A percentile compares a stretch with the other conserved stretches of the same genome.
phyloP scores from a whole-genome alignment of 2,888 invertebrate genomes.

The Andrena bicolor region DNA sequence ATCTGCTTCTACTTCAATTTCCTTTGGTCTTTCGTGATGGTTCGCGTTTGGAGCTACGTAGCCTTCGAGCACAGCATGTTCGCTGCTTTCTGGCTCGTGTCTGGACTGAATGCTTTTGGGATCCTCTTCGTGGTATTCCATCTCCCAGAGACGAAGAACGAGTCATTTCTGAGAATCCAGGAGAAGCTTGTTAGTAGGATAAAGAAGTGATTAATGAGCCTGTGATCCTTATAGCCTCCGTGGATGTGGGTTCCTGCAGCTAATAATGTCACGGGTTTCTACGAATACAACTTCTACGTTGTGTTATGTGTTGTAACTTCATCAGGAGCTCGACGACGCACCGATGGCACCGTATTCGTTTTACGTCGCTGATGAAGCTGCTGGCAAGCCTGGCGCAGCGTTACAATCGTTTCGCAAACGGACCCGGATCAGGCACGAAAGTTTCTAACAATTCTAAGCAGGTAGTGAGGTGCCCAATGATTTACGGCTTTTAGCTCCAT shows the following conservation, averaged over 20 bases:
- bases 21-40: not conserved
- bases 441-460: too few species aligned
- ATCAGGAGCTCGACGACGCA: too few species aligned
- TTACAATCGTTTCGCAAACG: too few species aligned
- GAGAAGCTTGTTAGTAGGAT: not conserved
- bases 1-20: slow-evolving; percentile 13
- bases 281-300: too few species aligned
- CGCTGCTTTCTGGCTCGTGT: slow-evolving; percentile 27
- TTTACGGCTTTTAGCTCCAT: too few species aligned
- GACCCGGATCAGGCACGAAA: too few species aligned
- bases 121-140: slow-evolving; percentile 17
- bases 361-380: too few species aligned
- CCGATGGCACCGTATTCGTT: too few species aligned
- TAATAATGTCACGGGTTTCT: too few species aligned
- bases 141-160: slow-evolving; percentile 38
- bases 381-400: too few species aligned
- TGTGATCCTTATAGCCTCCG: not conserved
- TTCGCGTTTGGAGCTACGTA: slow-evolving; percentile 10
- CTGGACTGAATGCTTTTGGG: slow-evolving; percentile 18
- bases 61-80: not conserved
- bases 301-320: too few species aligned
- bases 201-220: not conserved
- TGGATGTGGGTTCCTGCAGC: not conserved
- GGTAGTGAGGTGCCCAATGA: too few species aligned
- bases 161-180: not conserved